Conservation (phyloP, 2,888 invertebrate species). For the Therioaphis trifolii region DNA sequence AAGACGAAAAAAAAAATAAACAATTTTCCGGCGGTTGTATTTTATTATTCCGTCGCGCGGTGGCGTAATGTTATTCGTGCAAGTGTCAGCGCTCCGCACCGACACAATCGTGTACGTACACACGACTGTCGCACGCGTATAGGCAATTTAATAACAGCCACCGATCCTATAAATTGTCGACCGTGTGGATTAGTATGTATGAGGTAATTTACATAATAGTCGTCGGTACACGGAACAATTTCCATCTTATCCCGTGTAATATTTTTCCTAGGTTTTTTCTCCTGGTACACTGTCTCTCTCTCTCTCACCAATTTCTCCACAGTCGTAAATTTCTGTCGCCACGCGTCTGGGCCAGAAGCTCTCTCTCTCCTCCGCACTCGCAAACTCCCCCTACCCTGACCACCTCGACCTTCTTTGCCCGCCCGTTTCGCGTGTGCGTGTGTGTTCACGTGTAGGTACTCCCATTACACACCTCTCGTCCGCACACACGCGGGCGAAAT, state of each 20-base stretch:
- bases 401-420: too few relatives aligned
- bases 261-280: conserved; percentile 28
- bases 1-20: conserved; percentile 34
- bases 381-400: too few relatives aligned
- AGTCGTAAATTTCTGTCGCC: conserved; percentile 57
- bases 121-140: background rate
- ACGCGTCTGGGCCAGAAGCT: conserved; percentile 42
- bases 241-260: conserved; percentile 49
- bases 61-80: background rate
- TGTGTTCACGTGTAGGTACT: background rate
- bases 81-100: too few relatives aligned
- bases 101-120: background rate
- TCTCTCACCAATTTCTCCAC: conserved; percentile 39
- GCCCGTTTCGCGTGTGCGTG: too few relatives aligned
- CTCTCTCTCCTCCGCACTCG: background rate
- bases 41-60: conserved; percentile 26
- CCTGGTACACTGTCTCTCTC: background rate
- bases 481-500: conserved; percentile 8
- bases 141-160: conserved; percentile 54
- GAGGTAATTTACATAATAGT: conserved; percentile 62
- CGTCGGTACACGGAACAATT: conserved; percentile 43
- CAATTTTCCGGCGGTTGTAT: conserved; percentile 40
- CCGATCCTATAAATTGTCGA: conserved; percentile 53
- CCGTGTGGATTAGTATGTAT: conserved; percentile 59
- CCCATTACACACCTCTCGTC: conserved; percentile 19